These are phyloP conservation scores for Chloroceryle aenea DNA, from an alignment of 2,113 vertebrate species.

Conservation along the genomic window DNA sequence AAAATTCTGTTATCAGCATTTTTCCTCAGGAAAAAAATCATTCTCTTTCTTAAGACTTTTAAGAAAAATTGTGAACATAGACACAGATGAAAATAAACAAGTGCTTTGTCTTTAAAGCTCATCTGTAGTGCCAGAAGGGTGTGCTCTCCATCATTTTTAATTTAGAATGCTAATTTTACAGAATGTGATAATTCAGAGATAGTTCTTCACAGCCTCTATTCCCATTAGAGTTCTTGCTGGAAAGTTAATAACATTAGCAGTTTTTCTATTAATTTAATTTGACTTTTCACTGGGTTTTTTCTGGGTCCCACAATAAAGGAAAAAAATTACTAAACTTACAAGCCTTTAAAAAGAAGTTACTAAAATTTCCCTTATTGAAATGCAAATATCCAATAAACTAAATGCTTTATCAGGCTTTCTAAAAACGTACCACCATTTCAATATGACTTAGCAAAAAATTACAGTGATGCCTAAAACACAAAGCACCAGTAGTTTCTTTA, in stretches of 20 bases:
- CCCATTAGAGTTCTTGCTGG: neutral
- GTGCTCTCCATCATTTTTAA: slow-evolving; percentile 1
- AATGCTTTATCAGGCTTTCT: neutral
- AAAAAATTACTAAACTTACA: neutral
- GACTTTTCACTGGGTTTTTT: neutral
- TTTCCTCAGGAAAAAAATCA: neutral
- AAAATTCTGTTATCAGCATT: neutral
- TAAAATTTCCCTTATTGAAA: neutral
- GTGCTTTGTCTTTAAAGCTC: neutral
- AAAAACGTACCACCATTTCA: neutral
- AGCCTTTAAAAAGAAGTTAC: neutral
- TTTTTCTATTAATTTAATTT: neutral
- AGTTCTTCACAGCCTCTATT: neutral
- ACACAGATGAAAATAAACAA: neutral
- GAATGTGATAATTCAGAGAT: neutral
- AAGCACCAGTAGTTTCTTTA: neutral
- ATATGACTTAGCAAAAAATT: neutral
- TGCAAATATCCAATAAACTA: neutral
- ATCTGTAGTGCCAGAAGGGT: slow-evolving; percentile 19
- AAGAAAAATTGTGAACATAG: neutral
- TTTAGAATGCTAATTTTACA: slow-evolving; percentile 17
- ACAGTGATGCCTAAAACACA: neutral
- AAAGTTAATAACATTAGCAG: neutral
- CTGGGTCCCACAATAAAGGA: neutral
- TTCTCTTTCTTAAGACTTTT: neutral